Evolutionary conservation across 2,113 vertebrate genomes (phyloP), one percentile per base, ranked within the genome.

Genomic region (Podocnemis expansa): DNA sequence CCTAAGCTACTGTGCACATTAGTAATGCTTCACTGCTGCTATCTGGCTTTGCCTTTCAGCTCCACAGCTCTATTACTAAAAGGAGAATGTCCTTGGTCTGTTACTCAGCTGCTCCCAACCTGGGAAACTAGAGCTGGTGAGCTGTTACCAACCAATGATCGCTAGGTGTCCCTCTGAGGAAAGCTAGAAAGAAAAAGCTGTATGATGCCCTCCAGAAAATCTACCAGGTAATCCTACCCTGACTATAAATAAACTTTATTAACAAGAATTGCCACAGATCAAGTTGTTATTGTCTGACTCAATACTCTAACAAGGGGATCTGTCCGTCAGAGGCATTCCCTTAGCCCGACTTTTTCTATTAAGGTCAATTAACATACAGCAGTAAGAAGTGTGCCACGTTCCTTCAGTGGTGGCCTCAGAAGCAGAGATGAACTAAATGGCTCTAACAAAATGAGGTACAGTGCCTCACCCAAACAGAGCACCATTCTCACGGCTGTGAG

Each of bases 51-150:
- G 55, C 55, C 43, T 70, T 88, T 86, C 16, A 6, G 63, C 58
- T 54, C 58, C 2, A 8, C 52, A 79, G 86, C 82, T 94, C 51
- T 38, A 8, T 41, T 90, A 49, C 21, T 51, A 78, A 60, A 89
- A 49, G 0, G 2, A 54, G 76, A 94, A 93, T 41, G 80, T 89
- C 95, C 93, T 97, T 96, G 93, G 80, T 84, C 76, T 92, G 52
- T 80, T 49, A 51, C 43, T 80, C 58, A 52, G 60, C 80, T 45
- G 31, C 86, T 94, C 41, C 19, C 5, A 51, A 89, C 58, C 41
- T 34, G 95, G 87, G 91, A 93, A 96, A 47, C 67, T 81, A 2
- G 78, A 91, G 31, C 79, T 93, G 47, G n/a, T 91, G 89, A 88
- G 93, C 93, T 89, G 63, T 89, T 81, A 76, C 81, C 84, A 76